These are phyloP conservation scores for Tupiocoris notatus DNA, from an alignment of 2,888 invertebrate species.

Conservation along the genomic window DNA sequence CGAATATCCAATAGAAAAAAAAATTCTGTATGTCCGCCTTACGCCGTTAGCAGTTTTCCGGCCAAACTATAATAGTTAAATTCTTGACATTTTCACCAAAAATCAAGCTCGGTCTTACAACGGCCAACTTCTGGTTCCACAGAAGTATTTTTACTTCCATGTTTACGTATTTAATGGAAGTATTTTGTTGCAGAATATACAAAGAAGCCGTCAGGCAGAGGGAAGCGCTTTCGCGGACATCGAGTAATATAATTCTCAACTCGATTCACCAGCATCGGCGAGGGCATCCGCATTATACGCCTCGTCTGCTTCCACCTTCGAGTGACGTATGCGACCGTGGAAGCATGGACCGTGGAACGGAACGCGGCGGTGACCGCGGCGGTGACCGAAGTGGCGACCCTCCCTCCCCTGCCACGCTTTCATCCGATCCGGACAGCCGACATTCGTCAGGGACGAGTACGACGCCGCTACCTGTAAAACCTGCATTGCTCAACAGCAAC, in stretches of 20 bases:
- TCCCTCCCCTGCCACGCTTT: conserved; percentile 59
- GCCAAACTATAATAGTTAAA: too few species aligned
- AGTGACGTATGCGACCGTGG: conserved; percentile 50
- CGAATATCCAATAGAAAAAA: too few species aligned
- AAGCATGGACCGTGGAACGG: conserved; percentile 50
- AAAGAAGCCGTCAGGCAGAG: conserved; percentile 79
- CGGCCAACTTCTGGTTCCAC: too few species aligned
- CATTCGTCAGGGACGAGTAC: conserved; percentile 57
- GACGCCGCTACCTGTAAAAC: conserved; percentile 57
- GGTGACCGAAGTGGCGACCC: conserved; percentile 55
- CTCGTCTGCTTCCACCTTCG: conserved; percentile 63
- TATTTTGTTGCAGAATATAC: conserved; percentile 52
- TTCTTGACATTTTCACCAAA: too few species aligned
- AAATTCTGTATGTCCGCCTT: too few species aligned
- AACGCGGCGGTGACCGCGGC: conserved; percentile 52
- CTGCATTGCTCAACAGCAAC: conserved; percentile 62
- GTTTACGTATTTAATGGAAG: too few species aligned
- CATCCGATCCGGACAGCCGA: conserved; percentile 59
- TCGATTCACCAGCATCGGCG: conserved; percentile 80
- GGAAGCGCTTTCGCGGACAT: conserved; percentile 79
- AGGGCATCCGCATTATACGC: conserved; percentile 67
- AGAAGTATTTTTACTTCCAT: too few species aligned
- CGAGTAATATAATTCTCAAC: conserved; percentile 79
- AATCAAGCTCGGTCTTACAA: too few species aligned
- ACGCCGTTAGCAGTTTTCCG: too few species aligned